A percentile compares a stretch with the other conserved stretches of the same genome.
phyloP scores from a whole-genome alignment of 2,888 invertebrate species.

The Drosophila birchii region DNA sequence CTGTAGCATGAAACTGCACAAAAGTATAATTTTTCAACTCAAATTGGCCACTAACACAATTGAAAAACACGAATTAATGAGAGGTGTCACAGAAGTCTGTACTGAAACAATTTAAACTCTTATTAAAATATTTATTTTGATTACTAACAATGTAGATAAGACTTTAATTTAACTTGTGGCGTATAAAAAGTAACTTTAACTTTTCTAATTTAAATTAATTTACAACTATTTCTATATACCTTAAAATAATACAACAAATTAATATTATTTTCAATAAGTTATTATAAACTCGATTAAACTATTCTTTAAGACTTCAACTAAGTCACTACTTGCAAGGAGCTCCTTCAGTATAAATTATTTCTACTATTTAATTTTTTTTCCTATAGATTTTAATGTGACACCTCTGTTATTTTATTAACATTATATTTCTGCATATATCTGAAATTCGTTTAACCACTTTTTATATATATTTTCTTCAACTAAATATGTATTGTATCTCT shows the following conservation, averaged over 20 bases:
- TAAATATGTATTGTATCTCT: not conserved
- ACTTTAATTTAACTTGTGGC: too few species aligned
- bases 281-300: not conserved
- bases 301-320: not conserved
- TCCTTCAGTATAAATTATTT: not conserved
- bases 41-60: constrained; percentile 23
- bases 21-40: constrained; percentile 28
- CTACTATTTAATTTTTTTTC: not conserved
- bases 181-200: not conserved
- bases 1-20: constrained; percentile 30
- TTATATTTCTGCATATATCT: constrained; percentile 58
- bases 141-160: too few species aligned
- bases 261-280: not conserved
- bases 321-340: not conserved
- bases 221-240: not conserved
- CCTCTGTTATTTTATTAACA: not conserved
- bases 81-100: constrained; percentile 5
- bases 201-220: not conserved
- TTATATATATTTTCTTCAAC: constrained; percentile 12
- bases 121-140: not conserved
- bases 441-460: constrained; percentile 82
- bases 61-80: constrained; percentile 1
- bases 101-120: not conserved
- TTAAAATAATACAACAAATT: not conserved
- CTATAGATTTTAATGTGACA: constrained; percentile 11